phyloP scores from a whole-genome alignment of 2,888 invertebrate genomes.

The Chalcis sispes region DNA sequence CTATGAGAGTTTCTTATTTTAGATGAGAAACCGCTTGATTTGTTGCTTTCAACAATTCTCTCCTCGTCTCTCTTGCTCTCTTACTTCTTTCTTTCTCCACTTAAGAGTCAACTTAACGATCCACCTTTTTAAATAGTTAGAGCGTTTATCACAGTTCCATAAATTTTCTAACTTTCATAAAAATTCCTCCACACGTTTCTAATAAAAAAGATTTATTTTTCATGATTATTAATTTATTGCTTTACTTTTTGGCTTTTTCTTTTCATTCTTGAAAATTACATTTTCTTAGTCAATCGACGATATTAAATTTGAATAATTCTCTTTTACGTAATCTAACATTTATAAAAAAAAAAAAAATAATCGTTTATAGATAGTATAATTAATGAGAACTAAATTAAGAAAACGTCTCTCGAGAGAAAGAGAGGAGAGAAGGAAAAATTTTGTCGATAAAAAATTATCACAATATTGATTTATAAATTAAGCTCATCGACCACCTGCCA shows the following conservation, averaged over 20 bases:
- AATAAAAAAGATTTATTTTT: not conserved
- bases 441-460: conserved; percentile 47
- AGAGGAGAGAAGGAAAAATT: conserved; percentile 3
- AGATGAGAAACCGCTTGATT: conserved; percentile 44
- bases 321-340: no score
- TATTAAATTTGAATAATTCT: no score
- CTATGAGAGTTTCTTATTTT: conserved; percentile 50
- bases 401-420: no score
- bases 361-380: no score
- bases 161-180: conserved; percentile 3
- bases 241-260: no score
- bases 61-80: not conserved
- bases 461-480: conserved; percentile 56
- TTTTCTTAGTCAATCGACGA: no score
- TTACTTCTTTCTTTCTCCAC: not conserved
- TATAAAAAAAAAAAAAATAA: no score
- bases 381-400: not conserved
- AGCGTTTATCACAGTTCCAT: conserved; percentile 1
- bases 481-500: conserved; percentile 28
- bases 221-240: not conserved
- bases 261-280: no score
- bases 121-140: not conserved
- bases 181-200: no score
- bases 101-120: conserved; percentile 15
- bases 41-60: conserved; percentile 33